phyloP scores from a whole-genome alignment of 2,113 vertebrate genomes.

The Struthio camelus region DNA sequence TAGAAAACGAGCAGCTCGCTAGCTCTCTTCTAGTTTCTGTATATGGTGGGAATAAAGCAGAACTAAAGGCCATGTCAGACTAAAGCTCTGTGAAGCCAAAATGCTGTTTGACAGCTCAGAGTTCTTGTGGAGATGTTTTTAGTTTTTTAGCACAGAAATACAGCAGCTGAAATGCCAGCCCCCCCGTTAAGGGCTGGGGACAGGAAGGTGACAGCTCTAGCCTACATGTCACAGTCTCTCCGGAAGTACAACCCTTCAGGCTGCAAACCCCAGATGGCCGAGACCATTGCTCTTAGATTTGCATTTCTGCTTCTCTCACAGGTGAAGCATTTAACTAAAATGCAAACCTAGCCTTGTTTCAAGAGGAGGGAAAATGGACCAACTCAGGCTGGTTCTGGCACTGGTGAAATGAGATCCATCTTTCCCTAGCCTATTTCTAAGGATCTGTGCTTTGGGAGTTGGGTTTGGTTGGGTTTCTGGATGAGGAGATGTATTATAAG shows the following conservation, averaged over 20 bases:
- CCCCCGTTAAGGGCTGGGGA: neutral
- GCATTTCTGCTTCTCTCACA: neutral
- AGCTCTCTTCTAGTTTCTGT: neutral
- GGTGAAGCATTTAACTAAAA: neutral
- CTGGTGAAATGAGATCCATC: neutral
- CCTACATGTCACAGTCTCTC: neutral
- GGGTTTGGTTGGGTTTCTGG: neutral
- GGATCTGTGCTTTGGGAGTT: neutral
- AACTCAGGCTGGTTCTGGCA: too few species aligned
- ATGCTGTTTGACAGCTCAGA: neutral
- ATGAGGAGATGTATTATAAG: neutral
- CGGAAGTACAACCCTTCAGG: neutral
- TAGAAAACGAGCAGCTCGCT: neutral
- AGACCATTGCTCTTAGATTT: neutral
- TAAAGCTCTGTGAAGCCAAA: neutral
- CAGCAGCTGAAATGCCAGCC: neutral
- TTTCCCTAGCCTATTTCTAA: neutral
- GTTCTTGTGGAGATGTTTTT: neutral
- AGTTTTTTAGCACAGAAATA: neutral
- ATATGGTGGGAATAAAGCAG: neutral
- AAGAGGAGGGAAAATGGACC: neutral
- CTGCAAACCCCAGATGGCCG: too few species aligned
- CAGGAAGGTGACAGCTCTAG: neutral
- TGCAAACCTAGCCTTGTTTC: neutral
- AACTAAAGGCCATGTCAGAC: neutral